Percentiles rank a stretch among this genome's conserved stretches.
Evolutionary conservation across 1,140 invertebrate species (phyloP).

Genomic region (Formica exsecta): DNA sequence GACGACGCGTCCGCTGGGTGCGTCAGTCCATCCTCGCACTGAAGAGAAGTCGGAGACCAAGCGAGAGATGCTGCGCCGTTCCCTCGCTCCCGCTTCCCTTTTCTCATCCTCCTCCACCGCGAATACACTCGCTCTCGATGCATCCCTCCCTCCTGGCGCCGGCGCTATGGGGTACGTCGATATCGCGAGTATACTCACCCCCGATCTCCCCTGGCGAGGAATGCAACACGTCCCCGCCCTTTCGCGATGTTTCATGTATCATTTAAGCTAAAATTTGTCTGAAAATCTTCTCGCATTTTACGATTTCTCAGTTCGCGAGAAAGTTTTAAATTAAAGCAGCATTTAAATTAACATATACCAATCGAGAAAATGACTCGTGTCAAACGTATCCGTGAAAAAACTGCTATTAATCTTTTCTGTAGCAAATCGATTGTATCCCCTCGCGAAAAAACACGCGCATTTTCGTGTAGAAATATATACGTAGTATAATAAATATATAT

Average conservation of each 20-base stretch:
- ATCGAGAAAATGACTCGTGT: no score
- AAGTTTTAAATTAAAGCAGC: background rate
- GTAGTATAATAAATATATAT: no score
- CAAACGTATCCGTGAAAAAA: no score
- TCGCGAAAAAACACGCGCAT: background rate
- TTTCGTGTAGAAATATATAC: no score
- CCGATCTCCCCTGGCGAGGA: constrained; percentile 22
- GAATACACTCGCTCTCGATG: constrained; percentile 13
- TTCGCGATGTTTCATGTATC: constrained; percentile 40
- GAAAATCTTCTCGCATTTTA: background rate
- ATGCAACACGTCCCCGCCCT: constrained; percentile 59
- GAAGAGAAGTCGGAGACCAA: constrained; percentile 64
- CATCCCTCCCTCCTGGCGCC: constrained; percentile 74
- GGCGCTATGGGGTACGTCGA: constrained; percentile 81
- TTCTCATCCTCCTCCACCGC: constrained; percentile 64
- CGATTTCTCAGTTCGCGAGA: background rate
- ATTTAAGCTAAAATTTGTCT: constrained; percentile 25
- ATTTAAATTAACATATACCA: no score
- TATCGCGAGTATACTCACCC: constrained; percentile 69
- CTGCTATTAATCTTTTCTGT: no score
- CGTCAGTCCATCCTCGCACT: constrained; percentile 83
- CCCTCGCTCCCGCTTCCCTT: constrained; percentile 33
- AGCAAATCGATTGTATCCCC: no score
- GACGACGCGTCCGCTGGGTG: constrained; percentile 75
- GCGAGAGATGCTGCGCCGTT: constrained; percentile 68